These are phyloP conservation scores for Panagrolaimus sp. DNA, from an alignment of 1,140 invertebrate genomes.

Conservation along the genomic window DNA sequence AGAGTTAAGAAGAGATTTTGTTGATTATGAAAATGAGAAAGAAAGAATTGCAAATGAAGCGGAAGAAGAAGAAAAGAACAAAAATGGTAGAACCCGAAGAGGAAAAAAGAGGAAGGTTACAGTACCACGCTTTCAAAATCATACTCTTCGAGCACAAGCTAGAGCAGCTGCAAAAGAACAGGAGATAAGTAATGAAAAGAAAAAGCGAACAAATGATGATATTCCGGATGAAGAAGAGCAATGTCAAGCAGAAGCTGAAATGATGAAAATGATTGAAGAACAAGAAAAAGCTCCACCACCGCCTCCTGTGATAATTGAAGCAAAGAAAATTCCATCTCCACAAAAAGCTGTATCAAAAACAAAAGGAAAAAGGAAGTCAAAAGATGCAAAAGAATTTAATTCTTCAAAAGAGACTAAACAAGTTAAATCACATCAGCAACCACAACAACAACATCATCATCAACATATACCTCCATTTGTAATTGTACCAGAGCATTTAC, in stretches of 20 bases:
- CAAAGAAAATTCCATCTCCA: too few species aligned
- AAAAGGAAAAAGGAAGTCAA: not conserved
- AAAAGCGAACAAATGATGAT: not conserved
- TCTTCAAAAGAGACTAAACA: not conserved
- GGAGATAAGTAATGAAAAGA: not conserved
- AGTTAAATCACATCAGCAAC: not conserved
- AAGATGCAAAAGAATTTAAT: not conserved
- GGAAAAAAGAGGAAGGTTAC: not conserved
- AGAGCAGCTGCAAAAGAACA: not conserved
- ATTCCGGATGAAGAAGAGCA: not conserved
- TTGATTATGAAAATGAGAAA: not conserved
- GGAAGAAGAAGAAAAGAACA: not conserved
- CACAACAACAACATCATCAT: not conserved
- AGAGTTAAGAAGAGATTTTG: not conserved
- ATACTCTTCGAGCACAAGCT: not conserved
- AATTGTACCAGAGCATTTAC: not conserved
- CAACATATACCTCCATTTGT: not conserved
- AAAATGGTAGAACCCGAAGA: not conserved
- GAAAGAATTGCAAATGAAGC: not conserved
- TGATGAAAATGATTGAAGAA: conserved; percentile 1
- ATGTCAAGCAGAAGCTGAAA: not conserved
- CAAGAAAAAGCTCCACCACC: not conserved
- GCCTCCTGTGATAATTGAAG: not conserved
- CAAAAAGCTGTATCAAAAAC: not conserved
- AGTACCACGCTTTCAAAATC: not conserved